Evolutionary conservation across 2,888 invertebrate species (phyloP).

Genomic region (Bruchidius siliquastri): DNA sequence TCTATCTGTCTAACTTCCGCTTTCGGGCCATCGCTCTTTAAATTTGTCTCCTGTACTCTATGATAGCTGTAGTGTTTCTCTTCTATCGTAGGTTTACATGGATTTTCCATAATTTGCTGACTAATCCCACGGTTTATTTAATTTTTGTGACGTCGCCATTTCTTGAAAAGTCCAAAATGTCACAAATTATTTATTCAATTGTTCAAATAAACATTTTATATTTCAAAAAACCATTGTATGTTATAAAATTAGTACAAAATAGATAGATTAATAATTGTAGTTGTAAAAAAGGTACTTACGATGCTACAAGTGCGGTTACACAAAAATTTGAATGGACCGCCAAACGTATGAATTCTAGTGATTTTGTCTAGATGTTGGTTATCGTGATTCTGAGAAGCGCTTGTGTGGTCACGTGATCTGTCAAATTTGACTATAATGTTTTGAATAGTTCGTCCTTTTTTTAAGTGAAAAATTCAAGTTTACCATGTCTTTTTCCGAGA

Average conservation of each 20-base stretch:
- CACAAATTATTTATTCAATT: conserved; percentile 27
- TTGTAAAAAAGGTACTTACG: background rate
- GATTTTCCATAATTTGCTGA: conserved; percentile 28
- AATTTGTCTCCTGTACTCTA: conserved; percentile 20
- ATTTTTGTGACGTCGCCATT: conserved; percentile 15
- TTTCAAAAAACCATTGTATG: background rate
- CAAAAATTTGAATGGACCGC: background rate
- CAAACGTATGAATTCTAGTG: background rate
- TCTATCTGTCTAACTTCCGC: conserved; percentile 34
- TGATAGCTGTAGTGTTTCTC: conserved; percentile 29
- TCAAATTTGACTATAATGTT: conserved; percentile 39
- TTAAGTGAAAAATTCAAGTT: conserved; percentile 17
- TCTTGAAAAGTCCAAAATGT: conserved; percentile 12
- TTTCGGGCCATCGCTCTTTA: conserved; percentile 27
- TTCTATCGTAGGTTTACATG: conserved; percentile 27
- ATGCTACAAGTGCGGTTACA: background rate
- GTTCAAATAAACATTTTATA: conserved; percentile 15
- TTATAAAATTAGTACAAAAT: background rate
- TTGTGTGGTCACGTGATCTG: conserved; percentile 34
- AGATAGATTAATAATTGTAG: background rate
- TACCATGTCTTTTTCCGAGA: conserved; percentile 33
- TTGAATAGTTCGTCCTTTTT: conserved; percentile 37
- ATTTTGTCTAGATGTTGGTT: background rate
- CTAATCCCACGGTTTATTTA: conserved; percentile 18
- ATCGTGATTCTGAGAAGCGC: conserved; percentile 11